phyloP scores from a whole-genome alignment of 64 coral and sea anemone genomes.

The Stylophora pistillata region DNA sequence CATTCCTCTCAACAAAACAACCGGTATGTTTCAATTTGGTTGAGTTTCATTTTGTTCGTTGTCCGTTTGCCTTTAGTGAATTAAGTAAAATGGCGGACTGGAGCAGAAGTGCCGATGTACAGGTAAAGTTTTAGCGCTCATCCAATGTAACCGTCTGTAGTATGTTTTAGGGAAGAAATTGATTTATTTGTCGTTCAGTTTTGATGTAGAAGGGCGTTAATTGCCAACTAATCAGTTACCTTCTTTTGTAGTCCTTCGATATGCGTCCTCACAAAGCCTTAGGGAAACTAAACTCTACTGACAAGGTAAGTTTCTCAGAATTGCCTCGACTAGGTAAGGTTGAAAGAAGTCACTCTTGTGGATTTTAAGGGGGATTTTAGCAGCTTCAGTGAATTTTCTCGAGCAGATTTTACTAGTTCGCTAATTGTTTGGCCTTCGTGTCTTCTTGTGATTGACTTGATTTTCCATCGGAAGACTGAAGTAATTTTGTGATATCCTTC shows the following conservation, averaged over 20 bases:
- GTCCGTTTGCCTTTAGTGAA: slow-evolving; percentile 16
- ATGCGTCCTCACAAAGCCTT: slow-evolving; percentile 69
- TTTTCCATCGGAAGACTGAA: no score
- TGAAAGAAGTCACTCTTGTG: no score
- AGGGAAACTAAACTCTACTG: slow-evolving; percentile 32
- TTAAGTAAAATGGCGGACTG: slow-evolving; percentile 42
- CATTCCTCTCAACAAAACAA: not conserved
- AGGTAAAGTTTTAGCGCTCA: not conserved
- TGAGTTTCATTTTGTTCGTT: not conserved
- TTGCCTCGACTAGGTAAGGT: no score
- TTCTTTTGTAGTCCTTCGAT: slow-evolving; percentile 62
- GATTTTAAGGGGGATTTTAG: no score
- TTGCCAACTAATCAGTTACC: not conserved
- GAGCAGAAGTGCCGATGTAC: slow-evolving; percentile 36
- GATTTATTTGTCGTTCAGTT: not conserved
- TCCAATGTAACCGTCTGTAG: not conserved
- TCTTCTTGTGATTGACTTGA: no score
- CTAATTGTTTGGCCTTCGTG: no score
- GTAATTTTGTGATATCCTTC: no score
- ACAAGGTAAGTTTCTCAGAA: slow-evolving; percentile 8
- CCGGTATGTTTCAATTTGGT: not conserved
- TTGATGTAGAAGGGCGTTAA: not conserved
- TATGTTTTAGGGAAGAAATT: not conserved
- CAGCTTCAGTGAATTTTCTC: no score
- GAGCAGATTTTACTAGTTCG: no score